phyloP scores from a whole-genome alignment of 2,113 vertebrate genomes.

The Meles meles region DNA sequence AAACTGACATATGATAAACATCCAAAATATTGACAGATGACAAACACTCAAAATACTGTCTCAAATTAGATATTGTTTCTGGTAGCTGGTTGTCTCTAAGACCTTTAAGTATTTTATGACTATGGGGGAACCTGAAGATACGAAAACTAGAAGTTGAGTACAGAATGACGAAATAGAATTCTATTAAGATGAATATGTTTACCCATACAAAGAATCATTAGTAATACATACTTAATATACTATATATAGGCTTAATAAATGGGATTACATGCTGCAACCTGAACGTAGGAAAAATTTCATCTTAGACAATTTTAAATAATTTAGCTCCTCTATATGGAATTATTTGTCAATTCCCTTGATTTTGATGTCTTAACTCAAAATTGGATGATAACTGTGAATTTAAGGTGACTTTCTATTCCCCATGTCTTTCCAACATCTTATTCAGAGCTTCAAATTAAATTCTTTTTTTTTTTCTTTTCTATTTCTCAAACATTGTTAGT shows the following conservation, averaged over 20 bases:
- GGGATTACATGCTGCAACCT: not conserved
- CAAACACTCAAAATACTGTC: not conserved
- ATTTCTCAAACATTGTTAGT: not conserved
- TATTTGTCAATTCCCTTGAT: not conserved
- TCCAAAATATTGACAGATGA: not conserved
- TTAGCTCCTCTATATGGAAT: not conserved
- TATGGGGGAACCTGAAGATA: not conserved
- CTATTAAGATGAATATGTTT: not conserved
- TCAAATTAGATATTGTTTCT: not conserved
- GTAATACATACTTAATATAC: not conserved
- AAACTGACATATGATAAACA: not conserved
- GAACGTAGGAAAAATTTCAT: not conserved
- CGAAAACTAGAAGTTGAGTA: not conserved
- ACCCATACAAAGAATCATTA: not conserved
- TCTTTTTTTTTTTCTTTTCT: not conserved
- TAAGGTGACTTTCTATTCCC: not conserved
- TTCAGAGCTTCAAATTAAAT: not conserved
- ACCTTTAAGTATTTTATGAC: not conserved
- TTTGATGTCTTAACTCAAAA: not conserved
- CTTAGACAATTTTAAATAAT: not conserved
- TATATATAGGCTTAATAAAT: not conserved
- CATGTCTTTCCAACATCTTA: not conserved
- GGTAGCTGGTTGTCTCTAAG: not conserved
- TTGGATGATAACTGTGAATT: not conserved
- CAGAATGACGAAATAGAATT: not conserved